Evolutionary conservation across 2,113 vertebrate genomes (phyloP).

Genomic region (Rhinogobius similis): DNA sequence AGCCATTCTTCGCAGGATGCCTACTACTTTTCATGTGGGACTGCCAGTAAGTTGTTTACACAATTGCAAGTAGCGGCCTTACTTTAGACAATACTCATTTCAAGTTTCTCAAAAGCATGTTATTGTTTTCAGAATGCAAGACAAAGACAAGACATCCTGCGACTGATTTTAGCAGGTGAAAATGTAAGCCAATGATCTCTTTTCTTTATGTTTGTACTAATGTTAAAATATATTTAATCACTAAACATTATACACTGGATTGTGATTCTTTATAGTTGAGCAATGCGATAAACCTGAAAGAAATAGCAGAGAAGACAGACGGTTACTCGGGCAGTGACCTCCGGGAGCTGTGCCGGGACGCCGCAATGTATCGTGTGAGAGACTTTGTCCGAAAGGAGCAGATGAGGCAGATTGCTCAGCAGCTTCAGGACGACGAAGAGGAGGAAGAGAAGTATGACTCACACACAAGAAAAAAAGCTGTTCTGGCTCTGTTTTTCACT

Average conservation of each 20-base stretch:
- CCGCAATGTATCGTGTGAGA: slow-evolving; percentile 78
- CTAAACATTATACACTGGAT: background rate
- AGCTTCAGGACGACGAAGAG: slow-evolving; percentile 67
- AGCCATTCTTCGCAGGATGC: slow-evolving; percentile 82
- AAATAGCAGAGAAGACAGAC: slow-evolving; percentile 76
- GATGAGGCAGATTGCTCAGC: slow-evolving; percentile 78
- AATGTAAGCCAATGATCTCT: slow-evolving; percentile 65
- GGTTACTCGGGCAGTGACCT: slow-evolving; percentile 82
- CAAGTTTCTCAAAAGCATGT: background rate
- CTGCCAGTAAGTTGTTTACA: slow-evolving; percentile 71
- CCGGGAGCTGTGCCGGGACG: slow-evolving; percentile 79
- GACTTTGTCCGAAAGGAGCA: slow-evolving; percentile 82
- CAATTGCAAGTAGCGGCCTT: background rate
- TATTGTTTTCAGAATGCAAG: slow-evolving; percentile 60
- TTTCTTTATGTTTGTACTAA: slow-evolving; percentile 18
- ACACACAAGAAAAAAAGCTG: slow-evolving; percentile 13
- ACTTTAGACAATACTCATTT: background rate
- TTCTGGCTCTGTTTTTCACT: slow-evolving; percentile 8
- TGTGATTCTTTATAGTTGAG: slow-evolving; percentile 69
- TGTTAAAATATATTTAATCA: too few species aligned
- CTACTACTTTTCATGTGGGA: slow-evolving; percentile 75
- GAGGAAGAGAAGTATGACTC: slow-evolving; percentile 72
- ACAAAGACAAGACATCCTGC: slow-evolving; percentile 81
- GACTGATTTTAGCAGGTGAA: slow-evolving; percentile 79
- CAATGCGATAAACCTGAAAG: slow-evolving; percentile 76